Evolutionary conservation across 2,797 vertebrate species (phyloP).

Genomic region (Malurus leucopterus): DNA sequence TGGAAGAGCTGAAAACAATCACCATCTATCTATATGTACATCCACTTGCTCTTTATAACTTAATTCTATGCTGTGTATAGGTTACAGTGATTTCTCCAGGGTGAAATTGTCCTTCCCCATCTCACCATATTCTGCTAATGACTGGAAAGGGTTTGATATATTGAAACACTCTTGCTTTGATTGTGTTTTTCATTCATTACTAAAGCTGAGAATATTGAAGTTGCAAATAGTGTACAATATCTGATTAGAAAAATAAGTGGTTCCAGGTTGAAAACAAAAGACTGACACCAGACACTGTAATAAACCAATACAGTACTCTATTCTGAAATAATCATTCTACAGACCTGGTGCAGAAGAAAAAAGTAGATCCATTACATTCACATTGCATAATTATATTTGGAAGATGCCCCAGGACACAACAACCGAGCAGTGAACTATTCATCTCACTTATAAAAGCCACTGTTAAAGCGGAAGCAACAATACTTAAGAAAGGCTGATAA

Average conservation of each 20-base stretch:
- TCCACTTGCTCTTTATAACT: conserved; percentile 29
- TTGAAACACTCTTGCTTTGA: conserved; percentile 10
- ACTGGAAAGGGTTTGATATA: conserved; percentile 40
- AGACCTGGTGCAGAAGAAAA: neutral
- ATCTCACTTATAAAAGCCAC: conserved; percentile 22
- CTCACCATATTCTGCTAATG: conserved; percentile 29
- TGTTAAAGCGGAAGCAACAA: conserved; percentile 5
- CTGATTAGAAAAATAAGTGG: conserved; percentile 44
- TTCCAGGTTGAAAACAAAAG: conserved; percentile 26
- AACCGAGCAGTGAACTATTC: conserved; percentile 18
- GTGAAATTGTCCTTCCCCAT: conserved; percentile 41
- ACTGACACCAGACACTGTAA: neutral
- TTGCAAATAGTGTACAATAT: conserved; percentile 15
- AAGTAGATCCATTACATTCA: neutral
- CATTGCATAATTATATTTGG: conserved; percentile 44
- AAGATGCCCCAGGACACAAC: conserved; percentile 40
- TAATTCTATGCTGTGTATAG: conserved; percentile 12
- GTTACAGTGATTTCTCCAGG: conserved; percentile 44
- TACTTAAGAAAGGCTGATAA: neutral
- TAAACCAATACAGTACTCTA: neutral
- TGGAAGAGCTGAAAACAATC: conserved; percentile 1
- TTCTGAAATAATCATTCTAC: neutral
- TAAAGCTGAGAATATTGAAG: conserved; percentile 19
- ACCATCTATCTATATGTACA: conserved; percentile 1
- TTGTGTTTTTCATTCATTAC: conserved; percentile 29